Percentiles rank a stretch among this genome's conserved stretches.
Evolutionary conservation across 2,888 invertebrate species (phyloP).

Genomic region (Limnephilus rhombicus): DNA sequence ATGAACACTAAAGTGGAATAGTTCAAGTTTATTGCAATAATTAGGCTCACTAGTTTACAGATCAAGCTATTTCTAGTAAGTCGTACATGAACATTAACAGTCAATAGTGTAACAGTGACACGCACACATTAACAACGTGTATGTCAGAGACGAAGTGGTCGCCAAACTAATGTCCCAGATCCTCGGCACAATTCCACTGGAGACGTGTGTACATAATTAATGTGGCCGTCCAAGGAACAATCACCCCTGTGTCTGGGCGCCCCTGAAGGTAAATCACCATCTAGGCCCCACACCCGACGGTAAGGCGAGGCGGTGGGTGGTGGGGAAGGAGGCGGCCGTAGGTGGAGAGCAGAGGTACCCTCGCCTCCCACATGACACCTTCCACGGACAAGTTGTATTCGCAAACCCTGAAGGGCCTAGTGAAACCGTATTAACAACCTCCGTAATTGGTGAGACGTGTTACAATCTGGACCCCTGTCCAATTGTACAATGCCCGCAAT

Average conservation of each 20-base stretch:
- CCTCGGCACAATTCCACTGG: constrained; percentile 42
- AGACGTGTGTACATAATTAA: constrained; percentile 53
- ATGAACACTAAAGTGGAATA: neutral
- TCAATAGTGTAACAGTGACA: neutral
- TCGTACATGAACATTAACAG: neutral
- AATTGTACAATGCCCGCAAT: neutral
- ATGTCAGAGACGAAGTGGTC: constrained; percentile 41
- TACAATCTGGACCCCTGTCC: neutral
- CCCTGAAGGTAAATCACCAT: constrained; percentile 57
- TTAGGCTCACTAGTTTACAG: neutral
- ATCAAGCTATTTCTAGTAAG: neutral
- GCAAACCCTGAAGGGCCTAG: constrained; percentile 18
- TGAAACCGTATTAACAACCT: neutral
- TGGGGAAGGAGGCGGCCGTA: no score
- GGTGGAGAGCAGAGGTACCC: neutral
- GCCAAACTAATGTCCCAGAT: constrained; percentile 49
- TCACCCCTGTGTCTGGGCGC: constrained; percentile 51
- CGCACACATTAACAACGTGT: constrained; percentile 20
- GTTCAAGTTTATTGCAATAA: neutral
- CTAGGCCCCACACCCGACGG: neutral
- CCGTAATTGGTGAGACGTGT: neutral
- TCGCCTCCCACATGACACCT: neutral
- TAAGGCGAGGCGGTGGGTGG: neutral
- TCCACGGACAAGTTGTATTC: neutral
- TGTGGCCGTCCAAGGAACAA: constrained; percentile 45